These are phyloP conservation scores for Theretra japonica DNA, from an alignment of 2,888 invertebrate species.

Conservation along the genomic window DNA sequence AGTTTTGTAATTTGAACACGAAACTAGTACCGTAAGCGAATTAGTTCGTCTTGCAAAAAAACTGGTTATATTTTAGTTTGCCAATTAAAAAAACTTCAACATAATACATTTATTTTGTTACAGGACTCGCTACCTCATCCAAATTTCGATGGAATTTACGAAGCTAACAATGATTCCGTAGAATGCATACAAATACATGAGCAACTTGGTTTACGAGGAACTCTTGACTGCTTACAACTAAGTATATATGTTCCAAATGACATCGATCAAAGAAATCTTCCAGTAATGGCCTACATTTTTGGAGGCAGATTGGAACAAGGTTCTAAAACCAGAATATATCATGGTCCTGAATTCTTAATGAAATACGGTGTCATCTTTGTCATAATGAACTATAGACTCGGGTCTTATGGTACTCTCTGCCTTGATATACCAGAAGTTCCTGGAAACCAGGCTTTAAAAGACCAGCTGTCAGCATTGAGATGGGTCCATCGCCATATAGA, in stretches of 20 bases:
- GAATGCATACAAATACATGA: constrained; percentile 51
- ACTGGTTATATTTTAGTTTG: no score
- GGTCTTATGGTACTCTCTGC: constrained; percentile 66
- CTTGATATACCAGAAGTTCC: constrained; percentile 59
- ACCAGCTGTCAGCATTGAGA: constrained; percentile 56
- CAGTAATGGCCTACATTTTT: constrained; percentile 62
- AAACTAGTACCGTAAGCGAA: no score
- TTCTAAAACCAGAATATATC: constrained; percentile 41
- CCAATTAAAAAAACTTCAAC: neutral
- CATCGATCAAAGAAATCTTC: constrained; percentile 42
- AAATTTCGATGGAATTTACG: constrained; percentile 45
- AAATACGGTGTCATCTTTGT: constrained; percentile 56
- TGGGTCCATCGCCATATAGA: constrained; percentile 63
- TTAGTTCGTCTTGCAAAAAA: no score
- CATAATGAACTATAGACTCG: constrained; percentile 57
- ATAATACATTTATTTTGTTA: neutral
- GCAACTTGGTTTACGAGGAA: constrained; percentile 42
- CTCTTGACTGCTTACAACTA: constrained; percentile 49
- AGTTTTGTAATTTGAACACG: no score
- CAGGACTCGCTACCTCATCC: neutral
- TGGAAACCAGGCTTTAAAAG: constrained; percentile 66
- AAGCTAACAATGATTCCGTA: constrained; percentile 50
- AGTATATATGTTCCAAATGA: constrained; percentile 75
- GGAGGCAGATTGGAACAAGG: constrained; percentile 60
- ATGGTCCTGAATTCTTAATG: constrained; percentile 55